phyloP scores from a whole-genome alignment of 1,140 invertebrate species.

The Drosophila funebris region DNA sequence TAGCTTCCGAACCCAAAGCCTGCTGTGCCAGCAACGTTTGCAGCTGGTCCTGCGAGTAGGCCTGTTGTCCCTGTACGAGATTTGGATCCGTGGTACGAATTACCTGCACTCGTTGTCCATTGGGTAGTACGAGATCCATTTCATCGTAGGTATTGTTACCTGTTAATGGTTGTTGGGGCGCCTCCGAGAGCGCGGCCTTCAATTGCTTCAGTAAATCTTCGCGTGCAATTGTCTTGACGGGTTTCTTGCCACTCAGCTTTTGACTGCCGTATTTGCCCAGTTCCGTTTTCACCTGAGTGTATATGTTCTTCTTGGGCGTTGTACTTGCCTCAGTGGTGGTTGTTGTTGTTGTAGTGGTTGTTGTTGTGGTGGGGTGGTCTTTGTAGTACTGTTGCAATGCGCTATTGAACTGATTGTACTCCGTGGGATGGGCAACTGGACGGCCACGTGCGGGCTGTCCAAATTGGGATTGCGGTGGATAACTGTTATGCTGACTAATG shows the following conservation, averaged over 20 bases:
- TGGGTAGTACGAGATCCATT: conserved; percentile 88
- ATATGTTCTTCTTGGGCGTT: conserved; percentile 67
- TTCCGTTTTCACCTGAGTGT: conserved; percentile 71
- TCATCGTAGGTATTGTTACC: conserved; percentile 89
- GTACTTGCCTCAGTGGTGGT: conserved; percentile 80
- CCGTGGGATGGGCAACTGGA: conserved; percentile 83
- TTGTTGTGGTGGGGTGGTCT: conserved; percentile 84
- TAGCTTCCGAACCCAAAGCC: conserved; percentile 52
- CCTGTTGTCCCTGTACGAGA: conserved; percentile 84
- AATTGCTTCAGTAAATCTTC: conserved; percentile 89
- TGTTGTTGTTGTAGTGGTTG: conserved; percentile 83
- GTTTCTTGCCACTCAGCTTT: conserved; percentile 74
- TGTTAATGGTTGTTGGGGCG: conserved; percentile 85
- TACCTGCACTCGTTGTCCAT: conserved; percentile 90
- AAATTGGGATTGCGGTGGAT: conserved; percentile 67
- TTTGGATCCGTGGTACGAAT: conserved; percentile 88
- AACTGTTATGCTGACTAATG: conserved; percentile 73
- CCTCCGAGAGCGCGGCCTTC: conserved; percentile 88
- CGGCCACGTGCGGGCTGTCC: conserved; percentile 59
- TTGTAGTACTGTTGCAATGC: conserved; percentile 84
- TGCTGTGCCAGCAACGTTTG: conserved; percentile 72
- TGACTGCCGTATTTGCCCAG: conserved; percentile 67
- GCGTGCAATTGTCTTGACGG: conserved; percentile 83
- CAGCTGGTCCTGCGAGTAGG: conserved; percentile 76
- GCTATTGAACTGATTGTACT: conserved; percentile 82